Evolutionary conservation across 2,888 invertebrate species (phyloP), one percentile per base, ranked within the genome.

Genomic region (Rugalucina vietnamica): DNA sequence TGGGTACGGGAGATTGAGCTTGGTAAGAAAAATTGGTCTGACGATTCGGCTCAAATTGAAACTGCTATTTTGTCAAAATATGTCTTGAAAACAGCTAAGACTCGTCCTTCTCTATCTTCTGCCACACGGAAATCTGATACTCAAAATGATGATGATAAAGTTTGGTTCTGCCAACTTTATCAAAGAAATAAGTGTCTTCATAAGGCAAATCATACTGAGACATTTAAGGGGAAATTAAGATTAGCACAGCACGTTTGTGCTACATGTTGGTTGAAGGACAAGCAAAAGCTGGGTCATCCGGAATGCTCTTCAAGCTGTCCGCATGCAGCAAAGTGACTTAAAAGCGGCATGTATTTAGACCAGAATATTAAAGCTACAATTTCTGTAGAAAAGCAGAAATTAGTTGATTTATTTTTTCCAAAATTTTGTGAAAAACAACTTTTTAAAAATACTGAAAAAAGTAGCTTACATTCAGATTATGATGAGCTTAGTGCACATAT

Each of bases 1-100:
- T 54, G 39, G 8, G 39, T 57, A 8, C 70, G 81, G 27, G 71
- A 81, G 43, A 81, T 81, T 2, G 72, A 76, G 43, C 14, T 81
- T 3, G 57, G 76, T 12, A 36, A 50, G 10, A 76, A 71, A 24
- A 21, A 27, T 12, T 70, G 76, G 76, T 4, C 2, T 21, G 75
- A 75, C 39, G 54, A 75, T 37, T 80, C 70, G 24, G 14, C n/a
- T 32, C 75, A 75, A 70, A 69, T 75, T 29, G 70, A 80, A 12
- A 60, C 60, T 18, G 73, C 43, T 24, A 60, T 74, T 34, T 74
- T 65, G 21, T 34, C 60, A 1, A 69, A 71, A 21, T 21, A 18
- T 54, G 12, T 54, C n/a, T n/a, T n/a, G 4, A 54, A 54, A 54
- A n/a, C 54, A 54, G 54, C n/a, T 14, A 4, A n/a, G 54, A n/a